A percentile compares a stretch with the other conserved stretches of the same genome.
These are phyloP conservation scores for Rhingia rostrata DNA, from an alignment of 2,888 invertebrate species.

Conservation along the genomic window DNA sequence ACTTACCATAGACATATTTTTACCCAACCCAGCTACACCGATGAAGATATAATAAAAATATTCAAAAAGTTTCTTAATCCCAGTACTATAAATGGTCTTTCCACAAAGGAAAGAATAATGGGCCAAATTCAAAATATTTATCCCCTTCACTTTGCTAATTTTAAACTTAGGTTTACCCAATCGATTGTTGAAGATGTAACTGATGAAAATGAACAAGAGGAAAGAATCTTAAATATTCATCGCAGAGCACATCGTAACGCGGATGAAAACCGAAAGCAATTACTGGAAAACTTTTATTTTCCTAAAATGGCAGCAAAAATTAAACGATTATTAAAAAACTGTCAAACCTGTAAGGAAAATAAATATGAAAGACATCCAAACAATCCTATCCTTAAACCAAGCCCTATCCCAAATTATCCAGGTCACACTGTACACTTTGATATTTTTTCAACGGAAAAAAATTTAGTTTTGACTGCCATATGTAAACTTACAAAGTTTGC, in stretches of 20 bases:
- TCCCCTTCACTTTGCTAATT: slow-evolving; percentile 30
- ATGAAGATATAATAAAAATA: slow-evolving; percentile 37
- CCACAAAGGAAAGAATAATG: slow-evolving; percentile 44
- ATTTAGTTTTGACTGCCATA: slow-evolving; percentile 18
- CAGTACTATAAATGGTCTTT: slow-evolving; percentile 44
- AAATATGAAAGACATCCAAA: slow-evolving; percentile 34
- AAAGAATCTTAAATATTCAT: slow-evolving; percentile 34
- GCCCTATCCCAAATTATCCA: slow-evolving; percentile 21
- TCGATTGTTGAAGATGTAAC: slow-evolving; percentile 37
- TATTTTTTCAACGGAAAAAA: slow-evolving; percentile 30
- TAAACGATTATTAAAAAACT: slow-evolving; percentile 44
- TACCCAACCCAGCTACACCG: slow-evolving; percentile 31
- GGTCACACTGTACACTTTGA: slow-evolving; percentile 17
- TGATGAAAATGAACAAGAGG: slow-evolving; percentile 26
- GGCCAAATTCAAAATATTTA: slow-evolving; percentile 45
- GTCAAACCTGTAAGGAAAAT: slow-evolving; percentile 35
- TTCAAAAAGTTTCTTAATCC: slow-evolving; percentile 29
- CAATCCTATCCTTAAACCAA: slow-evolving; percentile 32
- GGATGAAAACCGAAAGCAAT: slow-evolving; percentile 35
- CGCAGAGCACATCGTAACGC: slow-evolving; percentile 43
- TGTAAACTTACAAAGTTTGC: slow-evolving; percentile 39
- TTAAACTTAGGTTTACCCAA: slow-evolving; percentile 33
- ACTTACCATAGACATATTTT: slow-evolving; percentile 38
- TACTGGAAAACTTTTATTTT: slow-evolving; percentile 41
- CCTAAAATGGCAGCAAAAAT: slow-evolving; percentile 51